Evolutionary conservation across 2,113 vertebrate species (phyloP).

Genomic region (Mirounga angustirostris): DNA sequence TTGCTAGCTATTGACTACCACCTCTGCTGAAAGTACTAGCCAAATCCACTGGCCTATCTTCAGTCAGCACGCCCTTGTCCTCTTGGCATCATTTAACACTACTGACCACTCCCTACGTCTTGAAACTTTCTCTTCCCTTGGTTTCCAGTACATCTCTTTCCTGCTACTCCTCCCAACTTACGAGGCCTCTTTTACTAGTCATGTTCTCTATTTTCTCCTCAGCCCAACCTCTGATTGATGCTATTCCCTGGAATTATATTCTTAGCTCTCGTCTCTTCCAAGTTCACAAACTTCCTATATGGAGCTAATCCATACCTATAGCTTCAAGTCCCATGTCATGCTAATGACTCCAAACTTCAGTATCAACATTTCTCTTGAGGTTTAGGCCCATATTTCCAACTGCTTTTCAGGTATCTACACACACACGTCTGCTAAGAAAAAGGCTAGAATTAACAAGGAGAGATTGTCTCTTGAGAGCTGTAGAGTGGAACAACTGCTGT

Average conservation of each 20-base stretch:
- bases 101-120: neutral
- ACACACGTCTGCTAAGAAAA: neutral
- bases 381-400: conserved; percentile 40
- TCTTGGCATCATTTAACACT: neutral
- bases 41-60: neutral
- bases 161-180: neutral
- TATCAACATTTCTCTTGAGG: conserved; percentile 42
- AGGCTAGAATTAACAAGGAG: neutral
- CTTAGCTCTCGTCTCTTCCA: neutral
- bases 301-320: neutral
- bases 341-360: conserved; percentile 49
- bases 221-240: neutral
- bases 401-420: conserved; percentile 35
- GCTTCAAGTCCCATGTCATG: conserved; percentile 1
- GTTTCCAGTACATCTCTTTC: neutral
- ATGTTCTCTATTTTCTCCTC: conserved; percentile 12
- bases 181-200: neutral
- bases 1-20: neutral
- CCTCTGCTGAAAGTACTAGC: neutral
- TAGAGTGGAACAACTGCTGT: neutral
- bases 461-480: neutral
- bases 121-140: neutral
- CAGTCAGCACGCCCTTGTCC: neutral
- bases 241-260: conserved; percentile 7
- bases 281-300: neutral